A percentile compares a stretch with the other conserved stretches of the same genome.
Evolutionary conservation across 2,113 vertebrate genomes (phyloP).

Genomic region (Centropus bengalensis): DNA sequence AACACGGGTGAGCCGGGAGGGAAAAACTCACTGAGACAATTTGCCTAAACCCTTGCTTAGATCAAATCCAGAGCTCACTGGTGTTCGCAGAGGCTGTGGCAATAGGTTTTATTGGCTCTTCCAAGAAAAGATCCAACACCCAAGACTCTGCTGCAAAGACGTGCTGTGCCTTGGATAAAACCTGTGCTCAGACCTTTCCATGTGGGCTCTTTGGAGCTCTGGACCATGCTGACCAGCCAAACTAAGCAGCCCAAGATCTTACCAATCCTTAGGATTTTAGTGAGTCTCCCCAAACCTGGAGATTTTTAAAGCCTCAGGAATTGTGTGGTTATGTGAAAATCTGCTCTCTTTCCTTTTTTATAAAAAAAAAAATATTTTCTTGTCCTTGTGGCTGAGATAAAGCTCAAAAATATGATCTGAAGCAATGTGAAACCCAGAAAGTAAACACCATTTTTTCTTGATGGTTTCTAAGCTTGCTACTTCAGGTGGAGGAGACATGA

Average conservation of each 20-base stretch:
- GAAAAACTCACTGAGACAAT: neutral
- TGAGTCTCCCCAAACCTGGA: conserved; percentile 1
- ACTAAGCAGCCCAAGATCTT: neutral
- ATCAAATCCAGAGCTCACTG: neutral
- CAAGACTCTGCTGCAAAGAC: neutral
- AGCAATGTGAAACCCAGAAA: conserved; percentile 17
- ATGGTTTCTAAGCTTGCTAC: neutral
- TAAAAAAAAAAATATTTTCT: conserved; percentile 16
- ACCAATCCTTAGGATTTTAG: neutral
- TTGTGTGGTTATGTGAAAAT: conserved; percentile 20
- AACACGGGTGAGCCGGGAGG: neutral
- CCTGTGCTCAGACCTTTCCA: neutral
- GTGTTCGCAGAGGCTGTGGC: neutral
- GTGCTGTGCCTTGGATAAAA: neutral
- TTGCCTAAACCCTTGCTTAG: neutral
- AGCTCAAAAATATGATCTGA: conserved; percentile 3
- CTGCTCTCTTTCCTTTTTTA: neutral
- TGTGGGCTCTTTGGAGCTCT: neutral
- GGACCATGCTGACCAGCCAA: neutral
- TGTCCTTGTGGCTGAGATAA: conserved; percentile 35
- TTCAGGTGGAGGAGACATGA: neutral
- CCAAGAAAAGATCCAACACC: neutral
- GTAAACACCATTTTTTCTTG: neutral
- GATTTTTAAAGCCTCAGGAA: conserved; percentile 16
- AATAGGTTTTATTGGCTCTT: neutral